Base-by-base conservation (phyloP, 2,797 vertebrate species). In the Anabacerthia variegaticeps region DNA sequence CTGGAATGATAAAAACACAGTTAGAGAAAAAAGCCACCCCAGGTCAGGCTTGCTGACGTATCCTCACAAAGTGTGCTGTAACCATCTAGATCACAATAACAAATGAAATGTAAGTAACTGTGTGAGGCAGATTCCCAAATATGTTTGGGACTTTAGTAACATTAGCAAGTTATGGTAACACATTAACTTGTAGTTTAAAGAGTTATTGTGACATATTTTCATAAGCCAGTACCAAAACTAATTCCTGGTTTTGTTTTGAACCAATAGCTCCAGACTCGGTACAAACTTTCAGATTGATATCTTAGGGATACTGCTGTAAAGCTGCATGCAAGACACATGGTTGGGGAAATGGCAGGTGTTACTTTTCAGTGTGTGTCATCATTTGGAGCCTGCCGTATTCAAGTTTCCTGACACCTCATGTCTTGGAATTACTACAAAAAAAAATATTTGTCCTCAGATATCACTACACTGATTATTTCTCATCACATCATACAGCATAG, bases 391-490 rank as follows among this genome's bases (percentile, higher is more conserved):
- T 86, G 6, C 56, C 30, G 82, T 86, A 36, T 27, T 15, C 13
- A 82, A n/a, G 61, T 94, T 97, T 96, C 85, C 84, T 86, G 85
- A 85, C 78, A 93, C 67, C 48, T 94, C 43, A 32, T 41, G 43
- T 93, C 85, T 85, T 93, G 85, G 80, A 96, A 92, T 92, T 95
- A 43, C 78, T 85, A 79, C 77, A 94, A 78, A 65, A 78, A 65
- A 78, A 91, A 89, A 74, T 88, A 92, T 96, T 96, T 96, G 79
- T 95, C 95, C 81, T 96, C 90, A 97, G 74, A 89, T 94, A 94
- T 86, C 96, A 92, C 73, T 79, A 74, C 44, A 59, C 46, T 87
- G 58, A 89, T 97, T 96, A 94, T 96, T 96, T 96, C 94, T 91
- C n/a, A 41, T 61, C 89, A 76, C 36, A 48, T 92, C 89, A 78